Base-by-base conservation (phyloP, 2,888 invertebrate genomes). In the Dermolepida albohirtum region DNA sequence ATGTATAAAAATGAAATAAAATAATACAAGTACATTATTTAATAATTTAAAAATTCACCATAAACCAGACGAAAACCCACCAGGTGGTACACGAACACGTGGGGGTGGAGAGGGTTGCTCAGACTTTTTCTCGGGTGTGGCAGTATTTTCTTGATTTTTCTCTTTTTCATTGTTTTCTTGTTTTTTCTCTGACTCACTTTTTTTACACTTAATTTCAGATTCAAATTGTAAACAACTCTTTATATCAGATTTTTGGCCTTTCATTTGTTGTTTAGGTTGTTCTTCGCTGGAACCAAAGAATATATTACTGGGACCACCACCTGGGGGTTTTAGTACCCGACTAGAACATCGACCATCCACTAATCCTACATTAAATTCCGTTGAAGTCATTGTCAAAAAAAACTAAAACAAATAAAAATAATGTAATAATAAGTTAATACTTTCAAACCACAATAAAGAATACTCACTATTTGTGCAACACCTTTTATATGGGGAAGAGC, bases 241-340 rank as follows among this genome's bases (percentile, higher is more conserved):
- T 22, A 67, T 64, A 39, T 67, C 67, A 10, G 67, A 67, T 41
- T 54, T 34, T 55, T 69, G 67, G 69, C 71, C 44, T 69, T 67
- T 34, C 66, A 40, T 16, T 47, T 29, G 44, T 55, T 71, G 41
- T 67, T 70, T 65, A 8, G 55, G 49, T n/a, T 50, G 44, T 50
- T 66, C 63, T 8, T 51, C 59, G 41, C 64, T 64, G 5, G 57
- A 22, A 1, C 70, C 73, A 69, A 73, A 76, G 72, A 85, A 84
- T 73, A 84, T 81, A 72, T 84, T 83, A 67, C 81, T 81, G 66
- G 84, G 81, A 49, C 83, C 84, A 71, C 85, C 85, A 71, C 85
- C 85, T 66, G 85, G 85, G 51, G 85, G 84, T 74, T 83, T 84
- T 67, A 84, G 74, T 52, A 86, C 84, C 73, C 85, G 84, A 77